Percentiles rank a stretch among this genome's conserved stretches.
phyloP scores from a whole-genome alignment of 2,888 invertebrate genomes.

The Brachypalpus laphriformis region DNA sequence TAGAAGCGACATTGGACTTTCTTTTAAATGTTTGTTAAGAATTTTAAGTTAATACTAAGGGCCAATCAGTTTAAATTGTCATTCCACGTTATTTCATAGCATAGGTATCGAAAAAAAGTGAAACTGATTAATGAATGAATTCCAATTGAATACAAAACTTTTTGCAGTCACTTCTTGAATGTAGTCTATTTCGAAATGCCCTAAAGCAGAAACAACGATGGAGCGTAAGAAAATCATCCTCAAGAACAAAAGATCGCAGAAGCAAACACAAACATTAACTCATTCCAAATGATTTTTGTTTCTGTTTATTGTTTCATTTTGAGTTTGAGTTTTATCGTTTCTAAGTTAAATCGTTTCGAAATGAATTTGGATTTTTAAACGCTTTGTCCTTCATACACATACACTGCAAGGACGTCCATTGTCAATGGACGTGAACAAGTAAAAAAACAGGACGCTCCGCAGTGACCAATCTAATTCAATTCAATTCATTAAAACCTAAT shows the following conservation, averaged over 20 bases:
- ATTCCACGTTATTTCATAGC: constrained; percentile 27
- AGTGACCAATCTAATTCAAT: no score
- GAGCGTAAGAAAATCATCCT: constrained; percentile 89
- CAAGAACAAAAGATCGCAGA: constrained; percentile 54
- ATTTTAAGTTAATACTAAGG: no score
- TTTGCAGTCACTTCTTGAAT: constrained; percentile 95
- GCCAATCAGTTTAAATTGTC: constrained; percentile 42
- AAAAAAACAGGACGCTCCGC: neutral
- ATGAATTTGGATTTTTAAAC: neutral
- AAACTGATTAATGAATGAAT: constrained; percentile 26
- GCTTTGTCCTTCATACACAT: neutral
- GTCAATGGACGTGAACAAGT: neutral
- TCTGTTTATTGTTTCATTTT: neutral
- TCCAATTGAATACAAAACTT: constrained; percentile 77
- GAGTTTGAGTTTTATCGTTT: neutral
- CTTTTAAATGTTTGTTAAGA: no score
- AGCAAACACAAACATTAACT: constrained; percentile 67
- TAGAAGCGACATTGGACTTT: no score
- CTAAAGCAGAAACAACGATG: constrained; percentile 93
- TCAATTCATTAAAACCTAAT: no score
- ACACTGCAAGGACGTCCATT: neutral
- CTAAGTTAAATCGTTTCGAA: neutral
- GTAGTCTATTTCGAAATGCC: constrained; percentile 93
- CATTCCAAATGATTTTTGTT: constrained; percentile 70
- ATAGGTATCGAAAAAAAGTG: neutral